Conservation (phyloP, 2,888 invertebrate genomes). For the Aleiodes leptofemur region DNA sequence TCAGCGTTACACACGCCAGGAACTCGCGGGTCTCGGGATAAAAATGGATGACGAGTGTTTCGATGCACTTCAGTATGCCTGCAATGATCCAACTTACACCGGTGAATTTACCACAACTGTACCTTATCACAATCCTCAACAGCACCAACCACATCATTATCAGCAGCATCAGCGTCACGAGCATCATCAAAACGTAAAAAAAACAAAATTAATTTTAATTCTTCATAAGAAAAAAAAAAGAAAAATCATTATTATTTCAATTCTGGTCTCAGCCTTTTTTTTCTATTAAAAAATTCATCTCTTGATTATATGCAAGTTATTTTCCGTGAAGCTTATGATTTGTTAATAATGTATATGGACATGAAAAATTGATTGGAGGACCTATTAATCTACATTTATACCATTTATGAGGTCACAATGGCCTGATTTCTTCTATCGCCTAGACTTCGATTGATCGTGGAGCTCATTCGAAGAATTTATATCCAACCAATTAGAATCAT, state of each 20-base stretch:
- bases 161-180: slow-evolving; percentile 66
- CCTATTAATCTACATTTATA: too few species aligned
- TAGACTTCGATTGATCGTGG: too few species aligned
- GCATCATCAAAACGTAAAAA: slow-evolving; percentile 64
- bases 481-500: too few species aligned
- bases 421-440: too few species aligned
- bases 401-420: too few species aligned
- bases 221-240: not conserved
- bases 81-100: slow-evolving; percentile 63
- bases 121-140: slow-evolving; percentile 65
- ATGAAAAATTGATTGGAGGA: too few species aligned
- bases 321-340: too few species aligned
- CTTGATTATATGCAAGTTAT: too few species aligned
- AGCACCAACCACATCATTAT: slow-evolving; percentile 56
- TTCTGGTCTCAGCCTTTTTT: not conserved
- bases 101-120: slow-evolving; percentile 64
- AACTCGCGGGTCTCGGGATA: slow-evolving; percentile 81
- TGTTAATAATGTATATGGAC: too few species aligned
- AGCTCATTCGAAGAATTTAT: too few species aligned
- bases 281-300: too few species aligned
- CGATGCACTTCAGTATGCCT: slow-evolving; percentile 76
- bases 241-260: not conserved
- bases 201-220: not conserved
- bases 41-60: slow-evolving; percentile 93
- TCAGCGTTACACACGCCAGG: slow-evolving; percentile 81